Evolutionary conservation across 2,113 vertebrate genomes (phyloP).

Genomic region (Charadrius vociferus): DNA sequence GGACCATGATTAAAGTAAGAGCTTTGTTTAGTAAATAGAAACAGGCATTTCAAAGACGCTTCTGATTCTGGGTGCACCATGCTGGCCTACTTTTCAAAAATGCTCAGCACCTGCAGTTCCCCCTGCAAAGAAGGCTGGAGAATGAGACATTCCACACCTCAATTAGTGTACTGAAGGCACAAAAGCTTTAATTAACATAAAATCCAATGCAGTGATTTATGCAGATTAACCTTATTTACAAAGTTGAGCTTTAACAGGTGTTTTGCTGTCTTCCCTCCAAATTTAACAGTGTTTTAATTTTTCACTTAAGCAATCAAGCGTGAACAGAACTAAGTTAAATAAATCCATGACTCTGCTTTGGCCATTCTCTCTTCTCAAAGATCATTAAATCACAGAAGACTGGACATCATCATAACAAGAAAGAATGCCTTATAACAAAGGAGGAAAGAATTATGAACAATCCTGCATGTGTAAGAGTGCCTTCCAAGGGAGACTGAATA

Average conservation of each 20-base stretch:
- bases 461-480: background rate
- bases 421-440: background rate
- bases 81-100: constrained; percentile 39
- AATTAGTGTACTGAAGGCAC: constrained; percentile 37
- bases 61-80: constrained; percentile 3
- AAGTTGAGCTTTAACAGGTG: constrained; percentile 35
- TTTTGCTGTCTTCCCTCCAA: constrained; percentile 10
- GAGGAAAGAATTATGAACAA: background rate
- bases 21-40: constrained; percentile 53
- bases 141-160: constrained; percentile 41
- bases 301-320: background rate
- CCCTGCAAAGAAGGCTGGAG: background rate
- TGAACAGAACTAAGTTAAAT: background rate
- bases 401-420: background rate
- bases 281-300: background rate
- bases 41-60: background rate
- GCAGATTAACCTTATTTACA: constrained; percentile 42
- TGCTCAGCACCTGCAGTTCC: constrained; percentile 27
- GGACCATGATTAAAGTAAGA: constrained; percentile 1
- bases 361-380: background rate
- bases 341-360: background rate
- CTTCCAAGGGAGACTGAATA: background rate
- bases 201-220: constrained; percentile 15
- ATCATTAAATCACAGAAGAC: background rate
- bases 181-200: constrained; percentile 55